Base-by-base conservation (phyloP, 2,113 vertebrate genomes). In the Aythya baeri region DNA sequence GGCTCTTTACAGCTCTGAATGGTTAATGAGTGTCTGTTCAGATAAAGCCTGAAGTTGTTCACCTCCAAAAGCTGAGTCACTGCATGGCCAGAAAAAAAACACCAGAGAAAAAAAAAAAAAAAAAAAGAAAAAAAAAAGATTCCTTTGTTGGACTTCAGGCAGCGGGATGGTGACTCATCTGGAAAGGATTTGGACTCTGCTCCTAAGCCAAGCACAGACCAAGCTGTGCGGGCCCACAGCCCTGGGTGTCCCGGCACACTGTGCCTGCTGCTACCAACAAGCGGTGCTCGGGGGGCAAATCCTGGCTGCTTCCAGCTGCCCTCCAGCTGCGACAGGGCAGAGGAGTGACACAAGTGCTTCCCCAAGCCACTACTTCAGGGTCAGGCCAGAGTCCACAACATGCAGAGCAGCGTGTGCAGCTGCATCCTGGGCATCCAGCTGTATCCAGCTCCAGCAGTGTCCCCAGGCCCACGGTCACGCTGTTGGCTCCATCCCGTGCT, bases 51-150 rank as follows among this genome's bases (percentile, higher is more conserved):
- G 86, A 78, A 78, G 41, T 78, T 93, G 67, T 84, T 94, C 49
- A 78, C 83, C 95, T 94, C 91, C 91, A 86, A 82, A 68, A 92
- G 77, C 89, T 96, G 95, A 94, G 86, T 96, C 95, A 94, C 67
- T 0, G 0, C 82, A 61, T 44, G 71, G 85, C 85, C 71, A 70
- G 88, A 46, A 90, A 78, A 36, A 36, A 43, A 66, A 55, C 38
- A 75, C 17, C 34, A 32, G 29, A 46, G 32, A 17, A 50, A 25
- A 88, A 88, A 61, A 36, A 50, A 25, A 88, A 88, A 61, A 36
- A 29, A 34, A 27, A 21, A 10, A 6, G 18, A 58, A n/a, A 86
- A 85, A 61, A 36, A 29, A 34, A n/a, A 65, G 65, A 58, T 84
- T 91, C 74, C 83, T 94, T 61, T 61, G 52, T 83, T 65, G 44